These are phyloP conservation scores for Nephrotoma guestfalica DNA, from an alignment of 2,888 invertebrate species.

Conservation along the genomic window DNA sequence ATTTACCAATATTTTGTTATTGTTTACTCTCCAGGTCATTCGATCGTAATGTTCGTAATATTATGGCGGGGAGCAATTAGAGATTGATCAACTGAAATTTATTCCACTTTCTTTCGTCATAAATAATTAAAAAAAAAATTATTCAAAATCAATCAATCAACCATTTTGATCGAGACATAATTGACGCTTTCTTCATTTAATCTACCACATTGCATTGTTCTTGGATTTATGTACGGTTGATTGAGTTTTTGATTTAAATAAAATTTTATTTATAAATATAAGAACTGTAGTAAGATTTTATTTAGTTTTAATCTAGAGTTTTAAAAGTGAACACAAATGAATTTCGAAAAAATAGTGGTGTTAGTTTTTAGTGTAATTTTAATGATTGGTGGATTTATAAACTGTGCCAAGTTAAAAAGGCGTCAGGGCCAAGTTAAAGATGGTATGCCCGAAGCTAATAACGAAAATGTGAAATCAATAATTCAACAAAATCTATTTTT, in stretches of 20 bases:
- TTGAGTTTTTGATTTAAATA: not conserved
- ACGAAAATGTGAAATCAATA: not conserved
- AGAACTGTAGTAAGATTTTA: not conserved
- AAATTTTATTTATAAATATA: not conserved
- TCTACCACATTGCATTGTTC: not conserved
- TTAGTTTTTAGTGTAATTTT: not conserved
- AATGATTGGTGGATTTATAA: not conserved
- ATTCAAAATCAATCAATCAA: not conserved
- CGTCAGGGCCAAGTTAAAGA: not conserved
- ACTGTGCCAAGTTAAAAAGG: not conserved
- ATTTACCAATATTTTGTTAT: not conserved
- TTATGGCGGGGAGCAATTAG: conserved; percentile 26
- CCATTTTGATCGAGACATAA: not conserved
- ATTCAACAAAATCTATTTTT: not conserved
- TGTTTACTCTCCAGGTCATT: conserved; percentile 41
- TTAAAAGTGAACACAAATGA: not conserved
- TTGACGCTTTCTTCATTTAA: not conserved
- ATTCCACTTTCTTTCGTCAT: not conserved
- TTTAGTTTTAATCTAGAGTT: not conserved
- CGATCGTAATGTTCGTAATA: conserved; percentile 49
- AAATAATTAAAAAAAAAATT: not conserved
- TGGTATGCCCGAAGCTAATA: not conserved
- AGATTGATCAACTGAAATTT: not conserved
- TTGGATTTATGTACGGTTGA: not conserved
- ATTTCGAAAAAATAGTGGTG: not conserved